Evolutionary conservation across 2,888 invertebrate species (phyloP).

Genomic region (Caenorhabditis sulstoni): DNA sequence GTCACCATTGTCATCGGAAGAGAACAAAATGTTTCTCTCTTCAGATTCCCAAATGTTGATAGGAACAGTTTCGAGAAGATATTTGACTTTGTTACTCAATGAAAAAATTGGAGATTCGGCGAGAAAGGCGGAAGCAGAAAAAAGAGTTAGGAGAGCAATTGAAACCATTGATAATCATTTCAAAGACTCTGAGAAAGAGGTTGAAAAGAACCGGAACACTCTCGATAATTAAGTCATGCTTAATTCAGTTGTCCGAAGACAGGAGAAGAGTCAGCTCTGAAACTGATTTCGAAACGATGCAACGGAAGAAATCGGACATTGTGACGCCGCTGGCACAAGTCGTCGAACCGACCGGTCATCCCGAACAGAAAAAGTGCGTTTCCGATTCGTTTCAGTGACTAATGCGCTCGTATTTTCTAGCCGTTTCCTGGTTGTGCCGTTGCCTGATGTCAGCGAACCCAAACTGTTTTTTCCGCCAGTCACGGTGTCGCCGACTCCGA

Average conservation of each 20-base stretch:
- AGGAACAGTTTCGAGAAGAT: conserved; percentile 77
- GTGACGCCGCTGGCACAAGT: conserved; percentile 29
- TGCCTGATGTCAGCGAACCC: conserved; percentile 49
- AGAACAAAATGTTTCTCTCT: conserved; percentile 23
- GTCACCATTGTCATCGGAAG: neutral
- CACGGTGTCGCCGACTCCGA: conserved; percentile 19
- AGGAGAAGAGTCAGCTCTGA: conserved; percentile 49
- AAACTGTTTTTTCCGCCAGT: conserved; percentile 41
- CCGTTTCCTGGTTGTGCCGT: conserved; percentile 54
- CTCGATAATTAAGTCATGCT: neutral
- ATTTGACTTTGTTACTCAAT: conserved; percentile 60
- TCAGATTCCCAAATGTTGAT: conserved; percentile 76
- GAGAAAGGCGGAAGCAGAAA: conserved; percentile 73
- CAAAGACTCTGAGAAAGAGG: conserved; percentile 69
- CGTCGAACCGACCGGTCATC: conserved; percentile 31
- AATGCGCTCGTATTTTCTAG: conserved; percentile 7
- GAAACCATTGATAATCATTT: conserved; percentile 79
- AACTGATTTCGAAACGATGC: conserved; percentile 43
- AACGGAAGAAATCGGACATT: conserved; percentile 36
- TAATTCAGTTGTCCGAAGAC: conserved; percentile 42
- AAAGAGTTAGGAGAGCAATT: conserved; percentile 75
- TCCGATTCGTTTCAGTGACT: too few relatives aligned
- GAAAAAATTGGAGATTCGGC: conserved; percentile 73
- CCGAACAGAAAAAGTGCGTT: conserved; percentile 51
- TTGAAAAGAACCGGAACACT: too few relatives aligned